Evolutionary conservation across 2,113 vertebrate species (phyloP), one percentile per base, ranked within the genome.

Genomic region (Dicrurus megarhynchus): DNA sequence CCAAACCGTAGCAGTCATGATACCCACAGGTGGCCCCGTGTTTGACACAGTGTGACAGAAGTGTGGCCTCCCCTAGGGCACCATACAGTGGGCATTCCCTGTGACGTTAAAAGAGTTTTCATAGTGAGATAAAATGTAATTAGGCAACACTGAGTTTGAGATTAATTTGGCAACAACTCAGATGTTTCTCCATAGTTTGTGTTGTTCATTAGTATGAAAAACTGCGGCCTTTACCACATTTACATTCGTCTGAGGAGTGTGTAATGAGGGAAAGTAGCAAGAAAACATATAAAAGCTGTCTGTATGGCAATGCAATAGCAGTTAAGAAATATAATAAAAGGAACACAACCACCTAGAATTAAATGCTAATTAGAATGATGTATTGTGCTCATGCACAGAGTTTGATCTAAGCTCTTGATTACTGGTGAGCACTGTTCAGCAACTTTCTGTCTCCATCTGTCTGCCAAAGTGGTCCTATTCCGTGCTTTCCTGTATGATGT

Each of bases 261-360:
- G 27, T 94, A 97, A 97, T 80, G 76, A 97, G 63, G 75, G 59
- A 84, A 97, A 97, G 95, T 87, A 95, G 65, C 59, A 93, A 97
- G 39, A 94, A 91, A 90, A 84, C 60, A 83, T 91, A 94, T 94
- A 97, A 97, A 97, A 96, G 9, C 71, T 22, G 18, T 93, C 87
- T 88, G 50, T 47, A 32, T 89, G 93, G 67, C 30, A 96, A 67
- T 84, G 64, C 50, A 83, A 57, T 70, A 91, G 42, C 37, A 81
- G 57, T 95, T 97, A 97, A 96, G 87, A 96, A 93, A 96, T 95
- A 90, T 49, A 96, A 97, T 92, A 95, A 97, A 97, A 95, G 77
- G 26, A 96, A 88, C 57, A 88, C 35, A 96, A 90, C 41, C 9
- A 68, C 82, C 69, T 84, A 95, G 93, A 94, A 65, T 95, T 96